phyloP scores from a whole-genome alignment of 2,888 invertebrate species.

The Pandemis heparana region DNA sequence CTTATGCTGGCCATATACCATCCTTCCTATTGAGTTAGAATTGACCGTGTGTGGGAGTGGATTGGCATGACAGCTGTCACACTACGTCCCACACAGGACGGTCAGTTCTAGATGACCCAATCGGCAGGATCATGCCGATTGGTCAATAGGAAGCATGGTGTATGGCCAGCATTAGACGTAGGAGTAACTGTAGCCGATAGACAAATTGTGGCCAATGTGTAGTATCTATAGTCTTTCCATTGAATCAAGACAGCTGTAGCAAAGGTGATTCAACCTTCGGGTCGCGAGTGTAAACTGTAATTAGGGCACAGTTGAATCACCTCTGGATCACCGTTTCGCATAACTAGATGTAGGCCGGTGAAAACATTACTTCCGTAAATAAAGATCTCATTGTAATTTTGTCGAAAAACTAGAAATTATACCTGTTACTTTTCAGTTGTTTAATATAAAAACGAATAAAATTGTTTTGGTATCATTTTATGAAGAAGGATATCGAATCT shows the following conservation, averaged over 20 bases:
- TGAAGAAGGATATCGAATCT: too few species aligned
- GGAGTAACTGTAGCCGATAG: background rate
- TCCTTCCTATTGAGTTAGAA: too few species aligned
- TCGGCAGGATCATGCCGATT: too few species aligned
- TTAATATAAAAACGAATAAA: background rate
- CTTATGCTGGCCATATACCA: too few species aligned
- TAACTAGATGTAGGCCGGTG: constrained; percentile 43
- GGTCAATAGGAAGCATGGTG: too few species aligned
- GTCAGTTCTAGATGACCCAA: too few species aligned
- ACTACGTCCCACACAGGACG: too few species aligned
- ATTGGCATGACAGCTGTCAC: too few species aligned
- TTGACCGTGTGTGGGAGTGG: too few species aligned
- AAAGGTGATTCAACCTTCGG: constrained; percentile 1
- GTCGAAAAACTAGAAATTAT: background rate
- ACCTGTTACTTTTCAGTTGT: background rate
- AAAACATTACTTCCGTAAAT: background rate
- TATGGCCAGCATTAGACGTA: too few species aligned
- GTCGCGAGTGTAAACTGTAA: constrained; percentile 45
- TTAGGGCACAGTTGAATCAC: constrained; percentile 50
- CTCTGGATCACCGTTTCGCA: constrained; percentile 33
- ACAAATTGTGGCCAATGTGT: too few species aligned
- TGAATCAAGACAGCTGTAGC: constrained; percentile 1
- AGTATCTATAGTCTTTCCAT: background rate
- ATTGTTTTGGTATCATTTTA: too few species aligned
- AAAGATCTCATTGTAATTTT: background rate